Conservation (phyloP, 2,113 vertebrate genomes). For the Bombycilla garrulus region DNA sequence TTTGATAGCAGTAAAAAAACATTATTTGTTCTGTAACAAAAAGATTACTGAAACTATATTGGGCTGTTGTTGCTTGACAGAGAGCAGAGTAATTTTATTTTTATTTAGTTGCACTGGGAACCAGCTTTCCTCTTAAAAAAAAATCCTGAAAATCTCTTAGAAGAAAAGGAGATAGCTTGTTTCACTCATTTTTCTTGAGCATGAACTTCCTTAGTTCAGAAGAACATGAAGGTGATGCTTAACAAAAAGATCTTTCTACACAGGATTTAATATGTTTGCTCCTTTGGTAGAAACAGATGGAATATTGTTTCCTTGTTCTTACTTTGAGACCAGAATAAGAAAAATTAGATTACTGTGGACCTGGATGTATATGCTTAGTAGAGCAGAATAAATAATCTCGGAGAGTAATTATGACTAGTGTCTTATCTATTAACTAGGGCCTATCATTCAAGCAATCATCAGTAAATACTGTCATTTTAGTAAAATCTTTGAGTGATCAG, state of each 20-base stretch:
- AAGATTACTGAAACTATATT: not conserved
- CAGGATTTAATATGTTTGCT: not conserved
- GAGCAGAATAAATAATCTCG: not conserved
- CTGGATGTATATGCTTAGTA: not conserved
- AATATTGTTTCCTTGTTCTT: constrained; percentile 12
- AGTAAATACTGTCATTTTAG: not conserved
- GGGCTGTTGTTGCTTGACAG: not conserved
- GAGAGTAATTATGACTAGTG: not conserved
- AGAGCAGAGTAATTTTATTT: not conserved
- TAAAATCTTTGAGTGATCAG: not conserved
- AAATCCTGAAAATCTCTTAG: not conserved
- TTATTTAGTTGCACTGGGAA: not conserved
- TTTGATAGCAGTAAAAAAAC: not conserved
- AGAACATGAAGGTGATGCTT: not conserved
- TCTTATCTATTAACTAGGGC: constrained; percentile 2
- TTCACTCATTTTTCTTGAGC: not conserved
- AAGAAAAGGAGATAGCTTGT: not conserved
- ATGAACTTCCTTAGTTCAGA: not conserved
- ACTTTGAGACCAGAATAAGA: not conserved
- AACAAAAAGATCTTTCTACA: not conserved
- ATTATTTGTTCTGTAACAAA: not conserved
- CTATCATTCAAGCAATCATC: not conserved
- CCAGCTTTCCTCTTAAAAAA: not conserved
- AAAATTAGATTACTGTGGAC: not conserved
- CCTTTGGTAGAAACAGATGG: not conserved